Conservation (phyloP, 2,888 invertebrate genomes). For the Cheilosia scutellata region DNA sequence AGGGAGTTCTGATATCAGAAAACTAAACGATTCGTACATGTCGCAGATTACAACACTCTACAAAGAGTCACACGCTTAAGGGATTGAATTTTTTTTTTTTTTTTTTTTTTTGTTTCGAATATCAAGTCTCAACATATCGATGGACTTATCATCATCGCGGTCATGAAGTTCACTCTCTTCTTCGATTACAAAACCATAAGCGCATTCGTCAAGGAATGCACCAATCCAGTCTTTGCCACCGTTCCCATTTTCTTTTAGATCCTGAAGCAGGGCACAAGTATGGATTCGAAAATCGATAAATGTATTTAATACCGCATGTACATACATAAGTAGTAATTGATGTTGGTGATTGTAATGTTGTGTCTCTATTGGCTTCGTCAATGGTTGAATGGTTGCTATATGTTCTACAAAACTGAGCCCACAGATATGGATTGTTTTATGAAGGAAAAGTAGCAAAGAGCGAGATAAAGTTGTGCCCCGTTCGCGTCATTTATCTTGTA, state of each 20-base stretch:
- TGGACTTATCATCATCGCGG: constrained; percentile 29
- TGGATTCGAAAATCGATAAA: constrained; percentile 58
- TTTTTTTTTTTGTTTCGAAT: neutral
- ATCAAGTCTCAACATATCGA: constrained; percentile 9
- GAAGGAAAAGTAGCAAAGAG: constrained; percentile 6
- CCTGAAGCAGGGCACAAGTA: constrained; percentile 20
- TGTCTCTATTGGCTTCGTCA: neutral
- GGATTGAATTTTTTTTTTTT: neutral
- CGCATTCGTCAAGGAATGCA: neutral
- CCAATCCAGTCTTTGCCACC: neutral
- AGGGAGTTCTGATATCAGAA: neutral
- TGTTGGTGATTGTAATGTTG: constrained; percentile 10
- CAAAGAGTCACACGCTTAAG: neutral
- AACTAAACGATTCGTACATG: constrained; percentile 10
- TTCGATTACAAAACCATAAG: constrained; percentile 41
- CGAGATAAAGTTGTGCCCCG: neutral
- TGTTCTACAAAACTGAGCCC: neutral
- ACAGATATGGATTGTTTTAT: neutral
- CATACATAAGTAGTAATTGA: constrained; percentile 12
- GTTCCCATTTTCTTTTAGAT: constrained; percentile 14
- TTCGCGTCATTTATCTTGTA: constrained; percentile 10
- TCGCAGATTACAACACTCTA: neutral
- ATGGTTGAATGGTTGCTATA: neutral
- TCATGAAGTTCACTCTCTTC: constrained; percentile 33
- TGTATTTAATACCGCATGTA: constrained; percentile 31